phyloP scores from a whole-genome alignment of 2,113 vertebrate genomes.

The Microcebus tavaratra region DNA sequence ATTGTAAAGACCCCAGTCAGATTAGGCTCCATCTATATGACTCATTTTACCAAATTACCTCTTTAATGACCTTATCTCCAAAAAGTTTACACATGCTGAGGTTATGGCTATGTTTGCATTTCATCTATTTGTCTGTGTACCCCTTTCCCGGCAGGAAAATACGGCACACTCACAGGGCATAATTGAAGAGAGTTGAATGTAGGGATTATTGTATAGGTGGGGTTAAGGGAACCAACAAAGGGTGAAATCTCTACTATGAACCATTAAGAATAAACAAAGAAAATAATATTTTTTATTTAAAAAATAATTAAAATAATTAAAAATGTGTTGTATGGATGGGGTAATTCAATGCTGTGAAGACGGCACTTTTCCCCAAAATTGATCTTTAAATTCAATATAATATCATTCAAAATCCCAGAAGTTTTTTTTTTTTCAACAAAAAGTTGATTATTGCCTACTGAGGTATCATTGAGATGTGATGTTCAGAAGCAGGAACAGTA shows the following conservation, averaged over 20 bases:
- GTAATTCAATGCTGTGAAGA: neutral
- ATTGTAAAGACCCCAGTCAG: neutral
- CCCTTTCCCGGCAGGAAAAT: neutral
- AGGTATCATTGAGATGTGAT: conserved; percentile 50
- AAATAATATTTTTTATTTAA: neutral
- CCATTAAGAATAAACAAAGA: neutral
- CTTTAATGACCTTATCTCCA: neutral
- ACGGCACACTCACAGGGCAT: neutral
- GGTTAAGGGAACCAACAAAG: neutral
- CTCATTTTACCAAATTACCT: neutral
- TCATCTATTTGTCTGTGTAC: neutral
- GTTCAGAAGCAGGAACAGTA: conserved; percentile 54
- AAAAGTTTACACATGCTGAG: neutral
- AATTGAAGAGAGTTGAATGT: neutral
- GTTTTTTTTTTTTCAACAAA: neutral
- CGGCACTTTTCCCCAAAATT: neutral
- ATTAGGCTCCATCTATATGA: neutral
- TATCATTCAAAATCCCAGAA: neutral
- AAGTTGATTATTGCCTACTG: neutral
- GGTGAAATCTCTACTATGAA: neutral
- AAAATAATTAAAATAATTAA: too few species aligned
- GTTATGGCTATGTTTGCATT: neutral
- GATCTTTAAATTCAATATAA: neutral
- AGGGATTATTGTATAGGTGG: neutral
- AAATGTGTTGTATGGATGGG: neutral